A percentile compares a stretch with the other conserved stretches of the same genome.
phyloP scores from a whole-genome alignment of 1,140 invertebrate species.

The Drosophila repleta region DNA sequence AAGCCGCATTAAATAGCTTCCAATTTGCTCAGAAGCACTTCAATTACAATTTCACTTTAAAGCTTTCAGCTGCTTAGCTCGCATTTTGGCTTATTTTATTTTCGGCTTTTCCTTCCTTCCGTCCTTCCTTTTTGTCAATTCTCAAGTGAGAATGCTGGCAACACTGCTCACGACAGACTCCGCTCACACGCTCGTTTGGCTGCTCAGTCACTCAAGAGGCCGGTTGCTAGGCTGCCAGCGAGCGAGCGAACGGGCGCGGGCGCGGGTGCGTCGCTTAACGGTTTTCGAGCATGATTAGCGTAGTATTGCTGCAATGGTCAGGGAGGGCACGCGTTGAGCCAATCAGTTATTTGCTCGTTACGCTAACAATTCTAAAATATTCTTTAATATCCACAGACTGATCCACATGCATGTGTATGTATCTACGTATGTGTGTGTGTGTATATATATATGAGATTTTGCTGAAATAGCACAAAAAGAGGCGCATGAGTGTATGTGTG shows the following conservation, averaged over 20 bases:
- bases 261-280: slow-evolving; percentile 7
- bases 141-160: not conserved
- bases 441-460: slow-evolving; percentile 19
- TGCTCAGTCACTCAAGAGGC: not conserved
- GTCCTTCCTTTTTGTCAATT: not conserved
- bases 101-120: not conserved
- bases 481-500: not conserved
- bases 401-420: not conserved
- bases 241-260: too few species aligned
- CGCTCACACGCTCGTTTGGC: not conserved
- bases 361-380: not conserved
- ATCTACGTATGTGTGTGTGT: slow-evolving; percentile 1
- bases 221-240: slow-evolving; percentile 4
- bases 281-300: slow-evolving; percentile 6
- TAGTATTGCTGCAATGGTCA: slow-evolving; percentile 15
- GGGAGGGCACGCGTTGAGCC: slow-evolving; percentile 7
- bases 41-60: not conserved
- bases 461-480: slow-evolving; percentile 51
- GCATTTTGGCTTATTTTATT: too few species aligned
- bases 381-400: slow-evolving; percentile 3
- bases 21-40: too few species aligned
- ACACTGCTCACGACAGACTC: slow-evolving; percentile 1
- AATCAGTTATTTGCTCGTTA: slow-evolving; percentile 19
- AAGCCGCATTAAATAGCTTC: too few species aligned
- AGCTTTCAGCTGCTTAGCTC: not conserved